These are phyloP conservation scores for Onchidella celtica DNA, from an alignment of 2,888 invertebrate genomes.

Conservation along the genomic window DNA sequence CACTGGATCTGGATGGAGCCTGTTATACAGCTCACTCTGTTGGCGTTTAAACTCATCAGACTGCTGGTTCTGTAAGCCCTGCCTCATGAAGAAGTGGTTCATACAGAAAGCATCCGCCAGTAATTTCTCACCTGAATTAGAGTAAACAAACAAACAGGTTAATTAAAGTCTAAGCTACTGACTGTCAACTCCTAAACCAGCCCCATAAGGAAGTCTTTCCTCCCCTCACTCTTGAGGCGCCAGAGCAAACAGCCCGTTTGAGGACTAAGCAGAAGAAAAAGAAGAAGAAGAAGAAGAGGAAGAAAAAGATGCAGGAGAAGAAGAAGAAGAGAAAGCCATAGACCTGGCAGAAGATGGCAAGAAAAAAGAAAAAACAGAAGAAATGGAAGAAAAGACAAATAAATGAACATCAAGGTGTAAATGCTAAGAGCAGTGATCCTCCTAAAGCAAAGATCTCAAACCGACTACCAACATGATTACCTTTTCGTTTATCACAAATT, in stretches of 20 bases:
- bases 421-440: too few species aligned
- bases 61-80: slow-evolving; percentile 37
- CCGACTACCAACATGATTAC: too few species aligned
- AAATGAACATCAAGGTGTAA: too few species aligned
- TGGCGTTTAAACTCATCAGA: slow-evolving; percentile 68
- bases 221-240: too few species aligned
- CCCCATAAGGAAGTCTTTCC: too few species aligned
- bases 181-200: too few species aligned
- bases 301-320: background rate
- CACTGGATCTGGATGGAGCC: slow-evolving; percentile 74
- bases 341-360: background rate
- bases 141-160: background rate
- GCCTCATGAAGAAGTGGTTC: slow-evolving; percentile 67
- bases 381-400: background rate
- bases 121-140: slow-evolving; percentile 69
- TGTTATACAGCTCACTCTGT: slow-evolving; percentile 76
- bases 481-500: too few species aligned
- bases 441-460: too few species aligned
- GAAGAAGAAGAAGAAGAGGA: background rate
- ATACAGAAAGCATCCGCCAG: slow-evolving; percentile 71
- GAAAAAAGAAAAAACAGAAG: background rate
- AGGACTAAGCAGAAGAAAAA: too few species aligned
- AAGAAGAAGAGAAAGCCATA: background rate
- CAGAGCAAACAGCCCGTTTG: too few species aligned
- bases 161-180: too few species aligned